Conservation (phyloP, 2,888 invertebrate species). For the Phalera bucephala region DNA sequence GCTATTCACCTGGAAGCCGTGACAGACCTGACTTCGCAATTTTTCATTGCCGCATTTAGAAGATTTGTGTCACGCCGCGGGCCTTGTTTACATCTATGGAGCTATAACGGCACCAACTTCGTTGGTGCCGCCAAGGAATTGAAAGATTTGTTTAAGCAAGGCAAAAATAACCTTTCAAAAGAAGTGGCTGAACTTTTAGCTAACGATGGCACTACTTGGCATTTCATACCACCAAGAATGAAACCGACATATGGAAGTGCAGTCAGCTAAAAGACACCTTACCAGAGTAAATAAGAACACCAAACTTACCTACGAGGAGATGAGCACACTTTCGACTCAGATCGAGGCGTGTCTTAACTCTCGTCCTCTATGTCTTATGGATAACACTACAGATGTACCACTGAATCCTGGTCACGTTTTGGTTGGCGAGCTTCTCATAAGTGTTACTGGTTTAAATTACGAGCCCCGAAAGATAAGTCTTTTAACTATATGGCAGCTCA, state of each 20-base stretch:
- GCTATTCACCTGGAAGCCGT: too few species aligned
- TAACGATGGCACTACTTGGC: conserved; percentile 13
- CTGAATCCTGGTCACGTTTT: conserved; percentile 9
- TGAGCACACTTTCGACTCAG: too few species aligned
- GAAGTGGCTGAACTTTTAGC: conserved; percentile 10
- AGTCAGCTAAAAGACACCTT: conserved; percentile 20
- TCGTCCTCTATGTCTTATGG: conserved; percentile 3
- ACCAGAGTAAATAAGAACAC: conserved; percentile 17
- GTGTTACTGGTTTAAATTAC: conserved; percentile 3
- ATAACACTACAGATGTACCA: conserved; percentile 1
- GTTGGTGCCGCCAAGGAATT: conserved; percentile 16
- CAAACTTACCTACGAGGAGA: too few species aligned
- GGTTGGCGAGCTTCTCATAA: conserved; percentile 4
- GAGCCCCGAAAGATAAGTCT: conserved; percentile 3
- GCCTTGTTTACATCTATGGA: too few species aligned
- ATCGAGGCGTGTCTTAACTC: too few species aligned
- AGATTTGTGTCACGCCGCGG: too few species aligned
- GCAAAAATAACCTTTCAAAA: conserved; percentile 3
- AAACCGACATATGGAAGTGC: conserved; percentile 25
- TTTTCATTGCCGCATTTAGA: too few species aligned
- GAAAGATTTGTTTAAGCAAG: conserved; percentile 4
- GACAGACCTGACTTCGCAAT: too few species aligned
- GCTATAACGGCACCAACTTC: too few species aligned
- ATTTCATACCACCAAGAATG: conserved; percentile 18
- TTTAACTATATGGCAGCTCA: conserved; percentile 24